phyloP scores from a whole-genome alignment of 2,797 vertebrate genomes.

The Bryconaethiops microstoma region DNA sequence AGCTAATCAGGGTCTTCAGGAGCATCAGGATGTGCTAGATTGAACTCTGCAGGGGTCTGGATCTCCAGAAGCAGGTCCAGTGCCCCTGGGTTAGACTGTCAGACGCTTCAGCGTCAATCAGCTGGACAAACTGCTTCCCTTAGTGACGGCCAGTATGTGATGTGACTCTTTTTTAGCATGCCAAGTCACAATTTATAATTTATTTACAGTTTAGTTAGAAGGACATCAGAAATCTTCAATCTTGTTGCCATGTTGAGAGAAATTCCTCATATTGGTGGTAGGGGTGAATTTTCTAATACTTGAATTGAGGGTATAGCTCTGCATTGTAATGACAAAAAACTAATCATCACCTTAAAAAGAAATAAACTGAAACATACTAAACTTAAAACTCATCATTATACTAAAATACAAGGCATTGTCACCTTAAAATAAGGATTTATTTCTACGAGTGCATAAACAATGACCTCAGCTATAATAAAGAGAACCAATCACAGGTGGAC shows the following conservation, averaged over 20 bases:
- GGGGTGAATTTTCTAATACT: too few species aligned
- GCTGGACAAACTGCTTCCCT: not conserved
- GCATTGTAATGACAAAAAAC: too few species aligned
- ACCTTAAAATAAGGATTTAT: too few species aligned
- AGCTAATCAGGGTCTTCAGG: constrained; percentile 4
- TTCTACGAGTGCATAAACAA: too few species aligned
- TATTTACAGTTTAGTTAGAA: not conserved
- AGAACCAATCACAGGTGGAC: too few species aligned
- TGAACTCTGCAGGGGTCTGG: constrained; percentile 10
- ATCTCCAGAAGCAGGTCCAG: not conserved
- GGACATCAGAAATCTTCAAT: not conserved
- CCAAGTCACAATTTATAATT: not conserved
- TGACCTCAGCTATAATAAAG: too few species aligned
- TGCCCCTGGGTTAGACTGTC: not conserved
- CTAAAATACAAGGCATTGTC: too few species aligned
- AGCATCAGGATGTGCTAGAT: constrained; percentile 14
- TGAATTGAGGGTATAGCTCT: too few species aligned
- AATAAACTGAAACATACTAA: too few species aligned
- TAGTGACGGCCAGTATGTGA: not conserved
- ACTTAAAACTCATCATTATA: too few species aligned
- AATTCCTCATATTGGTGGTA: not conserved
- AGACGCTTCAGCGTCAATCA: constrained; percentile 23
- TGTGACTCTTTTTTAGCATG: not conserved
- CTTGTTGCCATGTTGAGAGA: not conserved
- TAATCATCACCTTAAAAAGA: too few species aligned